Evolutionary conservation across 2,888 invertebrate species (phyloP), one percentile per base, ranked within the genome.

Genomic region (Sarcophaga rosellei): DNA sequence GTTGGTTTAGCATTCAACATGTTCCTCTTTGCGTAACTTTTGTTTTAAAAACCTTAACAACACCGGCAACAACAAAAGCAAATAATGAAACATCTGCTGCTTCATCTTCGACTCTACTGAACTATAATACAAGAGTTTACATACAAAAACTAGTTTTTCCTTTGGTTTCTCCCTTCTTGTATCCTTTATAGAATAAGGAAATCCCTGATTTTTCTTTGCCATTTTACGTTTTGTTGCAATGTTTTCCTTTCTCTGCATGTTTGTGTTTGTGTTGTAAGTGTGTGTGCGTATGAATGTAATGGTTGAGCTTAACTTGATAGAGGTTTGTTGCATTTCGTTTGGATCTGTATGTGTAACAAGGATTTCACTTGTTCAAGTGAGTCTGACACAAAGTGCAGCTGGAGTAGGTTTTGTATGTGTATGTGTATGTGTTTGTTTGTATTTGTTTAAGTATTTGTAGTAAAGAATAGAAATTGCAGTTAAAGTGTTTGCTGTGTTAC

Each of bases 261-360:
- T 70, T 63, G 11, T 44, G 35, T 70, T 70, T 63, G 11, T 63
- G 3, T 44, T 11, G 6, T 5, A 35, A 35, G 23, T 12, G 21
- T 21, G 61, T 23, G 0, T 15, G 12, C 20, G 15, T 4, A 3
- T 57, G 45, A 61, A 15, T 76, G 63, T 35, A 76, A 61, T 20
- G 21, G 44, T 65, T 70, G 44, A 76, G 70, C 72, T 76, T 70
- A 82, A 76, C 59, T 70, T 59, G 35, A 65, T 82, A 45, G 65
- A 70, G 81, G 59, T 76, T 76, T 82, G 47, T 81, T 74, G 78
- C 70, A 81, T 79, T 72, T 70, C 21, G 21, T 78, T 73, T 35
- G 10, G 35, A 2, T 72, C 25, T 8, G 35, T 35, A 35, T 76
- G 23, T 66, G 62, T 66, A 75, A 72, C 66, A 81, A 70, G 65